phyloP scores from a whole-genome alignment of 1,140 invertebrate species.

The Globodera ellingtonae region DNA sequence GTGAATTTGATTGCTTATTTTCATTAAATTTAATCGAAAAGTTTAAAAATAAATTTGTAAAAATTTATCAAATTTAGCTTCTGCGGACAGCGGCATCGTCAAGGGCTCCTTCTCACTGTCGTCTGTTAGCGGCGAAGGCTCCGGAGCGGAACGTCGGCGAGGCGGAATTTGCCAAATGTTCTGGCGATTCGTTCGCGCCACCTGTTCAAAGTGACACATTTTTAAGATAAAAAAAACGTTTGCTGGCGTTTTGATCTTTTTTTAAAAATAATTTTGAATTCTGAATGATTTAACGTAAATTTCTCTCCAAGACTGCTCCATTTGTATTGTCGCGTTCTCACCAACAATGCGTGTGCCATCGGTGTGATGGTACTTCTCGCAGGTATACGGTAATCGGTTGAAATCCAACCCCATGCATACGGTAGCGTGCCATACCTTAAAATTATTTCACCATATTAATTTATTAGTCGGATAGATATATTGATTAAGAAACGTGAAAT shows the following conservation, averaged over 20 bases:
- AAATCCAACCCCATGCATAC: no score
- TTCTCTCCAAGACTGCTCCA: conserved; percentile 2
- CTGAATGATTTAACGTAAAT: no score
- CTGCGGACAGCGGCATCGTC: conserved; percentile 3
- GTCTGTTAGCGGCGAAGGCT: background rate
- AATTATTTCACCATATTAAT: no score
- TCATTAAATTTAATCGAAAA: background rate
- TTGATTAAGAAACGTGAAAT: no score
- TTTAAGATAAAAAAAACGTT: background rate
- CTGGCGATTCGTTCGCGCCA: background rate
- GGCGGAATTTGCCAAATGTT: conserved; percentile 10
- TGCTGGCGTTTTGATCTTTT: background rate
- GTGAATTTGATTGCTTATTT: no score
- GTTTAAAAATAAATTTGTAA: background rate
- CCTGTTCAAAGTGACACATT: background rate
- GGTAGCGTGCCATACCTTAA: no score
- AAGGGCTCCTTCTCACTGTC: conserved; percentile 1
- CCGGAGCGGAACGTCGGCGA: background rate
- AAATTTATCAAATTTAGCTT: background rate
- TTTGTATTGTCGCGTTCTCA: conserved; percentile 53
- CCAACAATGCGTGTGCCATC: conserved; percentile 38
- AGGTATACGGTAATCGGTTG: background rate
- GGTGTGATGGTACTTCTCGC: conserved; percentile 47
- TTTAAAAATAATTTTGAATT: background rate
- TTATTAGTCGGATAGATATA: no score